Base-by-base conservation (phyloP, 1,140 invertebrate species). In the Ceratitis capitata region DNA sequence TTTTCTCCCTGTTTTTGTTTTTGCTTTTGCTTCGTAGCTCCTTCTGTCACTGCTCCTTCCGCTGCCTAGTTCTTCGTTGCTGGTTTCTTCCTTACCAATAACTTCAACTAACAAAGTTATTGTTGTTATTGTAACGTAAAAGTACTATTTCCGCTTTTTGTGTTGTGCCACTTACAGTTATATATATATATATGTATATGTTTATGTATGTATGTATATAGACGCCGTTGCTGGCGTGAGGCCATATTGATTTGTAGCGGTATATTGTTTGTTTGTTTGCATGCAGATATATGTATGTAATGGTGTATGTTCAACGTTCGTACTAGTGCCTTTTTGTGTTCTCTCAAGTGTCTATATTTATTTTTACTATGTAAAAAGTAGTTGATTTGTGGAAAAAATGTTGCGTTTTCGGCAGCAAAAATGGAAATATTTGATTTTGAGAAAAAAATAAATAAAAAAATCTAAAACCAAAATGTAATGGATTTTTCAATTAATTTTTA, bases 111-210 rank as follows among this genome's bases (percentile, higher is more conserved):
- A 47, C 51, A 19, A 56, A 23, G n/a, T 7, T 23, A 56, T 47
- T 88, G 85, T 85, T 85, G 23, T 87, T 83, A 49, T 83, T 69
- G 58, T 87, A 78, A 83, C 83, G 64, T n/a, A 49, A 85, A 47
- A 84, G 51, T 1, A 58, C 51, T 84, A 51, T 19, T 64, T 85
- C 58, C 56, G 56, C 42, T 85, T 49, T n/a, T 74, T 85, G 56
- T 51, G 61, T 74, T 56, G 35, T 51, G 42, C 23, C 45, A 85
- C 58, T 83, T 39, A 49, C n/a, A n/a, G n/a, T n/a, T n/a, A n/a
- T n/a, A n/a, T n/a, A n/a, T n/a, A n/a, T n/a, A n/a, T n/a, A n/a
- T n/a, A n/a, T n/a, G n/a, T n/a, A n/a, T n/a, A n/a, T n/a, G n/a
- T n/a, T n/a, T n/a, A n/a, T n/a, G n/a, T n/a, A n/a, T n/a, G n/a